These are phyloP conservation scores for Alca torda DNA, from an alignment of 2,797 vertebrate species.

Conservation along the genomic window DNA sequence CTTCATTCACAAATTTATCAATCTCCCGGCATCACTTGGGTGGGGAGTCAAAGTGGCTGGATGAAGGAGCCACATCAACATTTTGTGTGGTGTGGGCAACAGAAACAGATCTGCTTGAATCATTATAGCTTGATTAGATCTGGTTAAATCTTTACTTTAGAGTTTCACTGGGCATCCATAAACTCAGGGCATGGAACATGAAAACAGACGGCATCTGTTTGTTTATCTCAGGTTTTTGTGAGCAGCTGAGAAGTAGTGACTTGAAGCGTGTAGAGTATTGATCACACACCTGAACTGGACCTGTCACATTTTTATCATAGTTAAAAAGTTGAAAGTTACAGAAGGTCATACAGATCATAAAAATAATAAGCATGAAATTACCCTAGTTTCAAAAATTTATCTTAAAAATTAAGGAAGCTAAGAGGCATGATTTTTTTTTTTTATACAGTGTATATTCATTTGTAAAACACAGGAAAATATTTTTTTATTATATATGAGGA, in stretches of 20 bases:
- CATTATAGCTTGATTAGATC: neutral
- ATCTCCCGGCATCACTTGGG: neutral
- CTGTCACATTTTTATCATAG: neutral
- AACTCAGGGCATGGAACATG: neutral
- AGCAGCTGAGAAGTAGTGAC: neutral
- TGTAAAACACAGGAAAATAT: neutral
- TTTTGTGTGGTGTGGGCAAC: neutral
- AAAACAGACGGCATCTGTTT: neutral
- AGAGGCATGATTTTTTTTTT: neutral
- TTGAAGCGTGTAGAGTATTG: neutral
- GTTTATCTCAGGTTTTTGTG: neutral
- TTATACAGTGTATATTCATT: neutral
- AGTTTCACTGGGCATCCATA: neutral
- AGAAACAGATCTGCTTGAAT: neutral
- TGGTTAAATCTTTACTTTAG: neutral
- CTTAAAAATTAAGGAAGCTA: slow-evolving; percentile 75
- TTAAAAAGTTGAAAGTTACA: slow-evolving; percentile 76
- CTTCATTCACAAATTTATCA: neutral
- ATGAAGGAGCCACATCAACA: neutral
- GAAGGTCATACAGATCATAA: slow-evolving; percentile 75
- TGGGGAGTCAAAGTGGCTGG: neutral
- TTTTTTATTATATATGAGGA: neutral
- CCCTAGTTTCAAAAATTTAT: slow-evolving; percentile 73
- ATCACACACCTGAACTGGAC: neutral
- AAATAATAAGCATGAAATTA: slow-evolving; percentile 78